Evolutionary conservation across 2,113 vertebrate species (phyloP).

Genomic region (Paedocypris sp.): DNA sequence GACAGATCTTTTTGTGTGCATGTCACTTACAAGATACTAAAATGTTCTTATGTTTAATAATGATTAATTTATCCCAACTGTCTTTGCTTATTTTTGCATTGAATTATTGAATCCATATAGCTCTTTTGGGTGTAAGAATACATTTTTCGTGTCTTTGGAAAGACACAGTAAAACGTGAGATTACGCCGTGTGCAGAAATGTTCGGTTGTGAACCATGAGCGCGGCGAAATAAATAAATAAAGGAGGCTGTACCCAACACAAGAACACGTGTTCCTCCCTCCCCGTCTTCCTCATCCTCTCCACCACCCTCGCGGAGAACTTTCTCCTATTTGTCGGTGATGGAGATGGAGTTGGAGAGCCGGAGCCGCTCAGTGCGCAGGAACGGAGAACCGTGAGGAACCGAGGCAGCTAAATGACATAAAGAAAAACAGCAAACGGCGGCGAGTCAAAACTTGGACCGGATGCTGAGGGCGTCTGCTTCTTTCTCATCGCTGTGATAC

Average conservation of each 20-base stretch:
- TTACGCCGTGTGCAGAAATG: background rate
- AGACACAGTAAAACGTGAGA: no score
- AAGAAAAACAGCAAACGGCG: constrained; percentile 4
- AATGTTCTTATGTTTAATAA: no score
- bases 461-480: constrained; percentile 8
- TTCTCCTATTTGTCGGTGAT: constrained; percentile 21
- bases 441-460: constrained; percentile 21
- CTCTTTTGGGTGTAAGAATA: no score
- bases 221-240: background rate
- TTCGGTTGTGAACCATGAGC: background rate
- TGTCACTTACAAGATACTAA: no score
- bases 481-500: constrained; percentile 2
- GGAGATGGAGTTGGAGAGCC: constrained; percentile 20
- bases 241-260: background rate
- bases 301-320: constrained; percentile 22
- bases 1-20: no score
- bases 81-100: no score
- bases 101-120: no score
- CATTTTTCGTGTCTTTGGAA: no score
- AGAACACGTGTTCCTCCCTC: constrained; percentile 1
- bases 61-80: no score
- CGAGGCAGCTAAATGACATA: background rate
- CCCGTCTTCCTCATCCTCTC: background rate
- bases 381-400: constrained; percentile 18
- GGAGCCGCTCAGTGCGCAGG: constrained; percentile 34